These are phyloP conservation scores for Deroptyus accipitrinus DNA, from an alignment of 2,113 vertebrate species.

Conservation along the genomic window DNA sequence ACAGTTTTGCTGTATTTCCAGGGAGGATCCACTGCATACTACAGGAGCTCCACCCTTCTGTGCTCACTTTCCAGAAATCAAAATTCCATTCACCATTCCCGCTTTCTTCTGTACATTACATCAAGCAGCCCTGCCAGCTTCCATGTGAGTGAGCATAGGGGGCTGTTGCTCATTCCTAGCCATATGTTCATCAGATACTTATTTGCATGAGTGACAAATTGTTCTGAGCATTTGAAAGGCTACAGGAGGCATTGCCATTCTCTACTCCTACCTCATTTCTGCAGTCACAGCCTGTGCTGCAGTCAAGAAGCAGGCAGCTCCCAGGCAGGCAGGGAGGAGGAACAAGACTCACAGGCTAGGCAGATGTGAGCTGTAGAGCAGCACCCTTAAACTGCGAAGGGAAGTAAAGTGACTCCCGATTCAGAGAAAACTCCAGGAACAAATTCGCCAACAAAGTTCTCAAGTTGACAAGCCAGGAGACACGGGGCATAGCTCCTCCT, in stretches of 20 bases:
- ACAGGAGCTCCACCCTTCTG: background rate
- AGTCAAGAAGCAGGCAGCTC: background rate
- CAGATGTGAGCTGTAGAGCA: background rate
- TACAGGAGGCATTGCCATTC: background rate
- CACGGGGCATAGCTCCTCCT: too few relatives aligned
- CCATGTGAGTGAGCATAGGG: background rate
- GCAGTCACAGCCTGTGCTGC: background rate
- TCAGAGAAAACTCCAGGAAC: too few relatives aligned
- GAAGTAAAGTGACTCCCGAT: background rate
- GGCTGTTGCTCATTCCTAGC: constrained; percentile 25
- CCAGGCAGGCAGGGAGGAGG: background rate
- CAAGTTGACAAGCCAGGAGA: too few relatives aligned
- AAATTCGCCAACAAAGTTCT: too few relatives aligned
- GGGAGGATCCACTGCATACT: background rate
- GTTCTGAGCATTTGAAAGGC: background rate
- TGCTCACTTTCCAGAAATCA: background rate
- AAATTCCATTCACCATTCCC: background rate
- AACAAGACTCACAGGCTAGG: background rate
- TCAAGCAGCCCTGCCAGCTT: background rate
- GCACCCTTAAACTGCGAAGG: background rate
- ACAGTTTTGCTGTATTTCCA: background rate
- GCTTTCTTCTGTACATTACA: background rate
- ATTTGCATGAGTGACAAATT: background rate
- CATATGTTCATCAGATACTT: constrained; percentile 40
- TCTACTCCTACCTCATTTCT: background rate